Evolutionary conservation across 23 tunicate species (phyloP).

Genomic region (Aplidium turbinatum): DNA sequence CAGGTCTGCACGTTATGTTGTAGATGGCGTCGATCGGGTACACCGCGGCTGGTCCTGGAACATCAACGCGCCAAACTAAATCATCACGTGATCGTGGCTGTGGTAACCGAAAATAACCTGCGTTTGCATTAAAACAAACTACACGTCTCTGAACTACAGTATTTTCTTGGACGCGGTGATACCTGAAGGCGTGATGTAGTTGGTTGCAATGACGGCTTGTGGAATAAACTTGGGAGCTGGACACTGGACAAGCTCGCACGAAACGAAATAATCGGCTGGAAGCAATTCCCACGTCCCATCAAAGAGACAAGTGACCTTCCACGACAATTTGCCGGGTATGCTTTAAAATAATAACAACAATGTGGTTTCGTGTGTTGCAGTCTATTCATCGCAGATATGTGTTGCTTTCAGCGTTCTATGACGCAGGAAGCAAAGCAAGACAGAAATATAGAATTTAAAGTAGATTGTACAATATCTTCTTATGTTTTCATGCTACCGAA

Average conservation of each 20-base stretch:
- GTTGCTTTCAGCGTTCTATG: too few species aligned
- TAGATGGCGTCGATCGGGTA: conserved; percentile 13
- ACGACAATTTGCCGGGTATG: background rate
- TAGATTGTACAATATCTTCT: too few species aligned
- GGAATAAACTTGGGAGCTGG: conserved; percentile 22
- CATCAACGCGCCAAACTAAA: background rate
- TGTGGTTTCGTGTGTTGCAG: too few species aligned
- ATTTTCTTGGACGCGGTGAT: too few species aligned
- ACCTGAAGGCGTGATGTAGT: too few species aligned
- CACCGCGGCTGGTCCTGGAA: conserved; percentile 24
- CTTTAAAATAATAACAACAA: background rate
- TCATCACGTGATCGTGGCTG: background rate
- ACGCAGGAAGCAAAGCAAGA: too few species aligned
- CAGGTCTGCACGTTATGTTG: conserved; percentile 38
- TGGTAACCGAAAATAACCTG: too few species aligned
- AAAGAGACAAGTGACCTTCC: conserved; percentile 20
- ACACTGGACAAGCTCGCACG: conserved; percentile 43
- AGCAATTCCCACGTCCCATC: conserved; percentile 26
- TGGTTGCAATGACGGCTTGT: conserved; percentile 4
- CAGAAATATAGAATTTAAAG: too few species aligned
- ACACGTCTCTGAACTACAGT: too few species aligned
- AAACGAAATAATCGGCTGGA: conserved; percentile 1
- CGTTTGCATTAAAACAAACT: too few species aligned
- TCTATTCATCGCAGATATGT: too few species aligned
- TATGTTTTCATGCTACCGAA: too few species aligned